Conservation (phyloP, 92 coral and sea anemone genomes). For the Porites divaricata region DNA sequence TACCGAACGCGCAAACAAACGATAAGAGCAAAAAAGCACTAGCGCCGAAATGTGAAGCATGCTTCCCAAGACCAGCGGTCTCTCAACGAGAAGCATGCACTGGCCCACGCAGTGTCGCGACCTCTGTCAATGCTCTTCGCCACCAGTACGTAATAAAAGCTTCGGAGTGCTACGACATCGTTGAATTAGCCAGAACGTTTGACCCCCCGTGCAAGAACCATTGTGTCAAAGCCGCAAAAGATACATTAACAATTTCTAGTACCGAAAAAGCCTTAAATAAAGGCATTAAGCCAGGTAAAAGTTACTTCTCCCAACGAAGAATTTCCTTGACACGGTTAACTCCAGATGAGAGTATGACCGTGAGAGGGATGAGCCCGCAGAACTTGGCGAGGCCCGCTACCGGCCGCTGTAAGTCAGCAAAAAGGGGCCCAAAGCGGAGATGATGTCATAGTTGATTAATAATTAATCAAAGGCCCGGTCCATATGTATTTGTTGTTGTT, state of each 20-base stretch:
- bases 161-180: constrained; percentile 86
- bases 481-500: no score
- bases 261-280: constrained; percentile 64
- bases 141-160: constrained; percentile 80
- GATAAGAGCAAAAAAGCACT: constrained; percentile 18
- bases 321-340: constrained; percentile 75
- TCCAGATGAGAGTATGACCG: constrained; percentile 69
- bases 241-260: constrained; percentile 25
- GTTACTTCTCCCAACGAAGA: constrained; percentile 82
- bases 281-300: constrained; percentile 88
- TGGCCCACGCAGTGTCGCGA: constrained; percentile 26
- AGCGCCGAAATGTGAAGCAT: constrained; percentile 66
- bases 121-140: constrained; percentile 62
- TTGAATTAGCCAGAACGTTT: constrained; percentile 78
- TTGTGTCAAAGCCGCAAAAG: constrained; percentile 36
- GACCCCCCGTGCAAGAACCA: constrained; percentile 81
- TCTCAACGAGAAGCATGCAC: constrained; percentile 35
- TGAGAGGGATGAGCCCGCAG: constrained; percentile 66
- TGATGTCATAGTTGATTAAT: not conserved
- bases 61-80: constrained; percentile 56
- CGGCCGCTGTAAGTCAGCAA: constrained; percentile 77
- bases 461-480: no score
- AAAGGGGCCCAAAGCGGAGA: constrained; percentile 54
- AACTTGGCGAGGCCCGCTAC: constrained; percentile 39
- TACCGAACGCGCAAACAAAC: not conserved